Conservation (phyloP, 1,140 invertebrate genomes). For the Latrodectus geometricus region DNA sequence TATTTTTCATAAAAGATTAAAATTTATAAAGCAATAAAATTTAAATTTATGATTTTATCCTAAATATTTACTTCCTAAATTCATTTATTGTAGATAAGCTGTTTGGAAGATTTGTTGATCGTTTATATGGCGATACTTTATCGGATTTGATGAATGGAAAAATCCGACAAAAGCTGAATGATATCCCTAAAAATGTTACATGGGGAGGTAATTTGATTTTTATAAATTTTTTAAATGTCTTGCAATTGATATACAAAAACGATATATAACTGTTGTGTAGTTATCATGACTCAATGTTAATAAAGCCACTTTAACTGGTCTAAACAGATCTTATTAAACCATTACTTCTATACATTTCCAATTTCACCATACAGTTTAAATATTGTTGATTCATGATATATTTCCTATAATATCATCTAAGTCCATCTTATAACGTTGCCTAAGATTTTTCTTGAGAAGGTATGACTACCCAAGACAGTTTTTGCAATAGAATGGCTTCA, state of each 20-base stretch:
- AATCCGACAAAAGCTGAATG: conserved; percentile 75
- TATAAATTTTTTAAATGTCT: no score
- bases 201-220: conserved; percentile 72
- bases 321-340: no score
- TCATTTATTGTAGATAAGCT: conserved; percentile 23
- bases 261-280: background rate
- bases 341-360: no score
- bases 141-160: conserved; percentile 78
- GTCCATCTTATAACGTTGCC: no score
- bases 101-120: conserved; percentile 19
- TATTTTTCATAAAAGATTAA: background rate
- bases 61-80: background rate
- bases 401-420: no score
- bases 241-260: background rate
- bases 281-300: no score
- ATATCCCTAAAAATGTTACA: conserved; percentile 74
- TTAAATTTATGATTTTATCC: background rate
- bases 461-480: no score
- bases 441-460: no score
- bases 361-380: no score
- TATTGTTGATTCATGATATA: no score
- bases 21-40: background rate
- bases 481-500: no score
- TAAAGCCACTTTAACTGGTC: no score
- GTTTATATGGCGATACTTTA: conserved; percentile 67